A percentile compares a stretch with the other conserved stretches of the same genome.
Evolutionary conservation across 2,113 vertebrate genomes (phyloP).

Genomic region (Pollimyrus isidori): DNA sequence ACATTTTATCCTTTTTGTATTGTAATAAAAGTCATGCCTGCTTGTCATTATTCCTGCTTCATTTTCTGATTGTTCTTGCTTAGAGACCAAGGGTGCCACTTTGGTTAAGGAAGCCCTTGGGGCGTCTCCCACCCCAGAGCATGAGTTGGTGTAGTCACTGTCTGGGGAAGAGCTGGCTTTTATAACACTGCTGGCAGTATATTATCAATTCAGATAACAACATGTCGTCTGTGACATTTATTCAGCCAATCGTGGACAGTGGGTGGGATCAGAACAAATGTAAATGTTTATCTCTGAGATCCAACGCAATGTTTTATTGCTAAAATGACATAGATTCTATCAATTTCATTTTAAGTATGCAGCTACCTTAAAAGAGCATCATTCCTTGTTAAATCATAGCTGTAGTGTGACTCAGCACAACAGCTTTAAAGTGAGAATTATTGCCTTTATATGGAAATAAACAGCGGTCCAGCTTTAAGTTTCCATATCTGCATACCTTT

Average conservation of each 20-base stretch:
- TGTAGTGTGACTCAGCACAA: not conserved
- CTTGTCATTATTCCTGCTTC: not conserved
- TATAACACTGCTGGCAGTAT: too few species aligned
- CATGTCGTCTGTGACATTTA: not conserved
- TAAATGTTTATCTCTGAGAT: not conserved
- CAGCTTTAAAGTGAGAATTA: not conserved
- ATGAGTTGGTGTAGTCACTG: too few species aligned
- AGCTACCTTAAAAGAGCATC: not conserved
- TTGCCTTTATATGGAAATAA: not conserved
- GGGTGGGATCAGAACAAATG: not conserved
- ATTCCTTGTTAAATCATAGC: not conserved
- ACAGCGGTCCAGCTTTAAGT: not conserved
- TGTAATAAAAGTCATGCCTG: not conserved
- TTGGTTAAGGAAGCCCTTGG: not conserved
- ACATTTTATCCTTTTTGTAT: not conserved
- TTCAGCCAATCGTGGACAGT: not conserved
- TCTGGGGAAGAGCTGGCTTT: too few species aligned
- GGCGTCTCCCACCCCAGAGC: too few species aligned
- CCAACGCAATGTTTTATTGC: not conserved
- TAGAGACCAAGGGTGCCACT: not conserved
- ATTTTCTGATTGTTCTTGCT: not conserved
- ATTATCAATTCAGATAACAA: too few species aligned
- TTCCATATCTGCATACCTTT: not conserved
- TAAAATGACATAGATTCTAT: not conserved
- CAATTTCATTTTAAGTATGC: not conserved